Conservation (phyloP, 1,140 invertebrate species). For the Drosophila willistoni region DNA sequence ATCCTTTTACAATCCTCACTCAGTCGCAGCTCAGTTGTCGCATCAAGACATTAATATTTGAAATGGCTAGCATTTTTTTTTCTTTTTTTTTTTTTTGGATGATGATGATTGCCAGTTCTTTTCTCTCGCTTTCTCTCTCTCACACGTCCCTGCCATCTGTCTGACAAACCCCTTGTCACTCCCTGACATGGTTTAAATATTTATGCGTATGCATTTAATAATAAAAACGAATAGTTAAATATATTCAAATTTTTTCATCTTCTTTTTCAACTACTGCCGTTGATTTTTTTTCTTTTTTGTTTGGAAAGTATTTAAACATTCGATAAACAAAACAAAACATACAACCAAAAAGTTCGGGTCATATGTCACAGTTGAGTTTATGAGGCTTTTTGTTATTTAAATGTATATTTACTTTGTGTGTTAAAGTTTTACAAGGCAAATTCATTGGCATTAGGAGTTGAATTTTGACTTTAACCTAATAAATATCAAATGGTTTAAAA, state of each 20-base stretch:
- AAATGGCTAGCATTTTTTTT: slow-evolving; percentile 33
- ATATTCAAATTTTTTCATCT: slow-evolving; percentile 7
- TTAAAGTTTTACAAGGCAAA: neutral
- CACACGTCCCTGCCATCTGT: neutral
- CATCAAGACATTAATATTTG: slow-evolving; percentile 73
- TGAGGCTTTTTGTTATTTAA: neutral
- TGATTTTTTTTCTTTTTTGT: neutral
- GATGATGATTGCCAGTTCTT: slow-evolving; percentile 16
- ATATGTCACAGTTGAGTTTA: slow-evolving; percentile 5
- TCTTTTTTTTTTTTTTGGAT: slow-evolving; percentile 7
- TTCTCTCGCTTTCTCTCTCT: neutral
- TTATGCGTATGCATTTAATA: slow-evolving; percentile 50
- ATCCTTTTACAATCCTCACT: slow-evolving; percentile 29
- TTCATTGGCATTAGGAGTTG: no score
- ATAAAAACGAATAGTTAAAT: slow-evolving; percentile 38
- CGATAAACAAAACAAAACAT: neutral
- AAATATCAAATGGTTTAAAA: no score
- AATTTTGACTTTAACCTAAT: no score
- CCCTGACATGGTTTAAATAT: slow-evolving; percentile 47
- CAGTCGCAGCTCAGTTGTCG: slow-evolving; percentile 49
- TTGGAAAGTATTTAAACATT: slow-evolving; percentile 3
- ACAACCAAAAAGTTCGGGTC: neutral
- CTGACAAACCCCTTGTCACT: slow-evolving; percentile 8
- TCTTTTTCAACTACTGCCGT: no score
- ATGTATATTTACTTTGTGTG: neutral